Percentiles rank a stretch among this genome's conserved stretches.
phyloP scores from a whole-genome alignment of 2,888 invertebrate species.

The Leptarthrus brevirostris region DNA sequence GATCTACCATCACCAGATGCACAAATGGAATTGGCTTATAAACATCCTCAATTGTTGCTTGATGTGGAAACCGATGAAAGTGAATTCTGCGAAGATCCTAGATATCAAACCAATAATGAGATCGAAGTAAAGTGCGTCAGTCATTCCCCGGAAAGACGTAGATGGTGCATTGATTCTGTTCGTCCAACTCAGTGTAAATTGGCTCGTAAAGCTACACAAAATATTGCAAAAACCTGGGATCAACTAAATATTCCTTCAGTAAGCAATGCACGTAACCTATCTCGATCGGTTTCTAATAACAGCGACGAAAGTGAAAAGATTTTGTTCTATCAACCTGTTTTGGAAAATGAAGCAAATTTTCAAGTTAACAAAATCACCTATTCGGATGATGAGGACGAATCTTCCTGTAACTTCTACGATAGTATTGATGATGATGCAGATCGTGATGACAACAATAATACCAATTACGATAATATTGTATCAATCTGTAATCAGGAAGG shows the following conservation, averaged over 20 bases:
- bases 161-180: background rate
- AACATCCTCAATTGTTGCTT: slow-evolving; percentile 66
- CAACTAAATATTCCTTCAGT: slow-evolving; percentile 50
- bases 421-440: slow-evolving; percentile 55
- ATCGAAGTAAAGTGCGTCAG: slow-evolving; percentile 43
- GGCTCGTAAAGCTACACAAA: slow-evolving; percentile 55
- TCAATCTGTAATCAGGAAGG: slow-evolving; percentile 51
- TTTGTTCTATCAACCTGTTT: slow-evolving; percentile 50
- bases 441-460: slow-evolving; percentile 33
- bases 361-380: slow-evolving; percentile 55
- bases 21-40: slow-evolving; percentile 61
- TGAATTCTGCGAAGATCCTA: slow-evolving; percentile 18
- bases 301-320: slow-evolving; percentile 53
- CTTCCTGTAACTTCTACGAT: slow-evolving; percentile 55
- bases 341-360: slow-evolving; percentile 52
- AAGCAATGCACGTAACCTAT: background rate
- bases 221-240: slow-evolving; percentile 56
- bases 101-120: slow-evolving; percentile 35
- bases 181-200: slow-evolving; percentile 49
- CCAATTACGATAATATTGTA: slow-evolving; percentile 37
- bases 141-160: background rate
- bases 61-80: slow-evolving; percentile 62
- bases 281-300: slow-evolving; percentile 50
- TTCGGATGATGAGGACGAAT: slow-evolving; percentile 42
- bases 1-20: slow-evolving; percentile 49